A percentile compares a stretch with the other conserved stretches of the same genome.
Conservation (phyloP, 2,113 vertebrate species). For the human (Homo sapiens) region GRCh38 chrX:71868501-71869000, state of each 20-base stretch:
- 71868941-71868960: not conserved
- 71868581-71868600: not conserved
- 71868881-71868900: not conserved
- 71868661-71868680: not conserved
- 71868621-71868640: not conserved
- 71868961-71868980: not conserved
- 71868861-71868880: not conserved
- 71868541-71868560: not conserved
- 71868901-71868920: not conserved
- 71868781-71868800: not conserved
- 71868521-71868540: not conserved
- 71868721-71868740: not conserved
- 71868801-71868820: not conserved
- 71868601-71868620: accelerated
- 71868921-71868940: not conserved
- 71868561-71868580: not conserved
- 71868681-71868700: not conserved
- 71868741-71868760: not conserved
- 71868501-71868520: not conserved
- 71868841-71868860: no score
- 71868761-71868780: accelerated
- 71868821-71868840: not conserved
- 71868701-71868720: not conserved
- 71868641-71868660: not conserved
- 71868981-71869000: not conserved